A percentile compares a stretch with the other conserved stretches of the same genome.
These are phyloP conservation scores for Oreotrochilus melanogaster DNA, from an alignment of 2,113 vertebrate species.

Conservation along the genomic window DNA sequence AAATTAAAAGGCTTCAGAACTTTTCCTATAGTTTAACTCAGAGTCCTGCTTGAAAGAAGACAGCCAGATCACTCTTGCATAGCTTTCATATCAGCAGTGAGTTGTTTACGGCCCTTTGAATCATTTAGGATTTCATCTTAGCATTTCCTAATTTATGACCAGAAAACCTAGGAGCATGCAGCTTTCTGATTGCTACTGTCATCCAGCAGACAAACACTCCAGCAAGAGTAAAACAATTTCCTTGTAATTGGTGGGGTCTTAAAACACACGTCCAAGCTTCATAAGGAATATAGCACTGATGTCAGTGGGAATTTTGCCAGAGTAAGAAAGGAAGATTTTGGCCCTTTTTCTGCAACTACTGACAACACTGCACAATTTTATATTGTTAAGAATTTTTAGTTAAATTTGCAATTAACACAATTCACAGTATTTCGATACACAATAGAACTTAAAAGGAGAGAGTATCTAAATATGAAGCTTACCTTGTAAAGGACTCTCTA, in stretches of 20 bases:
- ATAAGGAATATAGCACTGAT: not conserved
- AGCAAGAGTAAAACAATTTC: not conserved
- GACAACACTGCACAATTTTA: not conserved
- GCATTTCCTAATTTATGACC: not conserved
- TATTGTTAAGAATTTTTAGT: slow-evolving; percentile 26
- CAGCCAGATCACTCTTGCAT: not conserved
- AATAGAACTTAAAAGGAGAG: not conserved
- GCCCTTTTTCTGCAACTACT: not conserved
- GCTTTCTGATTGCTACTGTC: not conserved
- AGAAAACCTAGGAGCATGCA: not conserved
- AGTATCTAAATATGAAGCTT: not conserved
- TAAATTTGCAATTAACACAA: not conserved
- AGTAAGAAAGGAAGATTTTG: slow-evolving; percentile 4
- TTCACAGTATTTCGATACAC: not conserved
- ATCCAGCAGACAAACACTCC: not conserved
- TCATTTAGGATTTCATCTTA: not conserved
- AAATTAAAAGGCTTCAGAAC: slow-evolving; percentile 10
- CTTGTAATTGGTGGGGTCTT: not conserved
- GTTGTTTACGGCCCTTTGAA: not conserved
- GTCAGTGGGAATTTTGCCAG: slow-evolving; percentile 12
- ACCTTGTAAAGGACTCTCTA: not conserved
- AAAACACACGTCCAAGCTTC: not conserved
- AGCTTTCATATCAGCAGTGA: not conserved
- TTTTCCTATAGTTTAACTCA: not conserved
- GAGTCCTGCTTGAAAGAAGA: not conserved